phyloP scores from a whole-genome alignment of 1,140 invertebrate genomes.

The Drosophila pectinifera region DNA sequence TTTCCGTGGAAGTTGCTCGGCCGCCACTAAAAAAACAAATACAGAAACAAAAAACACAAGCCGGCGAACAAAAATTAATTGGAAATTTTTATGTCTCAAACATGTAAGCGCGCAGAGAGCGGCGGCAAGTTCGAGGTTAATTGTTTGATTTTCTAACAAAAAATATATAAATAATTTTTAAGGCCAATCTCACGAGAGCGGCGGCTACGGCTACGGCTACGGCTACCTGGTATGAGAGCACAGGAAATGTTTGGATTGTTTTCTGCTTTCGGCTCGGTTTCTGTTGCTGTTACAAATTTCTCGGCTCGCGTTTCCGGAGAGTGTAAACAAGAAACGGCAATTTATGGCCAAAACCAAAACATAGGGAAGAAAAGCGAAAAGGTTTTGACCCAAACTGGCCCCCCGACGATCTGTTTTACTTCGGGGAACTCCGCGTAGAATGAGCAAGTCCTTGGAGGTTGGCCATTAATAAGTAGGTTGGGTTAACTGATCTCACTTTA shows the following conservation, averaged over 20 bases:
- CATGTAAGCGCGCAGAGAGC: conserved; percentile 66
- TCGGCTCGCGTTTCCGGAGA: conserved; percentile 30
- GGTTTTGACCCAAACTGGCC: neutral
- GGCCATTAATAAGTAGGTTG: neutral
- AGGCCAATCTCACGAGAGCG: conserved; percentile 68
- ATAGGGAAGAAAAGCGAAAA: neutral
- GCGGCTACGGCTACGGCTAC: too few relatives aligned
- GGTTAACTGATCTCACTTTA: neutral
- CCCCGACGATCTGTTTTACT: neutral
- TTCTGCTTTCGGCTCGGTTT: conserved; percentile 23
- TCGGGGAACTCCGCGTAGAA: conserved; percentile 1
- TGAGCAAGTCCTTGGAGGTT: neutral
- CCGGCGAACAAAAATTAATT: conserved; percentile 71
- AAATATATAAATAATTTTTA: conserved; percentile 66
- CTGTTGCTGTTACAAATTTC: conserved; percentile 33
- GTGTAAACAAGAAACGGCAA: conserved; percentile 32
- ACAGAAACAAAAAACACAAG: conserved; percentile 47
- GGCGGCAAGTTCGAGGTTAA: conserved; percentile 78
- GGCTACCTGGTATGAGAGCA: conserved; percentile 48
- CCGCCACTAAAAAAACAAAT: conserved; percentile 64
- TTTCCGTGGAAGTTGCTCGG: conserved; percentile 74
- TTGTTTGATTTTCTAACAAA: conserved; percentile 83
- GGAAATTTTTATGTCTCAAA: conserved; percentile 83
- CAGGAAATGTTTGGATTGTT: conserved; percentile 74
- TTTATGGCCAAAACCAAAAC: neutral